Evolutionary conservation across 2,888 invertebrate genomes (phyloP).

Genomic region (Odontomyia ornata): DNA sequence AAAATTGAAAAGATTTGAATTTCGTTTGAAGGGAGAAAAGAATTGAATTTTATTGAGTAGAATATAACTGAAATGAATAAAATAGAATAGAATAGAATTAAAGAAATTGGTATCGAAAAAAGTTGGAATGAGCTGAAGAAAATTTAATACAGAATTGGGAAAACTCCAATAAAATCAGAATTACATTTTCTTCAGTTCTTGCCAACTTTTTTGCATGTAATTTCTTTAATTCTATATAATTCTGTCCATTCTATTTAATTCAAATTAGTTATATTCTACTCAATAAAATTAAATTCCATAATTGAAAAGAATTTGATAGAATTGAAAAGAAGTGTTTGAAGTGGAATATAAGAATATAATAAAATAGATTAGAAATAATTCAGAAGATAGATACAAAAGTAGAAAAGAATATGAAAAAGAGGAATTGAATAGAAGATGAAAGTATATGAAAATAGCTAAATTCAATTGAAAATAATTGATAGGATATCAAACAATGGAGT

Average conservation of each 20-base stretch:
- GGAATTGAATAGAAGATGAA: slow-evolving; percentile 23
- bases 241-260: slow-evolving; percentile 8
- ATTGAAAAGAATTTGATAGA: too few relatives aligned
- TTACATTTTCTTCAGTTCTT: neutral
- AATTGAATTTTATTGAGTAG: neutral
- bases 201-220: too few relatives aligned
- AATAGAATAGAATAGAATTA: slow-evolving; percentile 23
- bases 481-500: too few relatives aligned
- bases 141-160: too few relatives aligned
- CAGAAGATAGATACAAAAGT: slow-evolving; percentile 26
- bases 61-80: neutral
- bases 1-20: too few relatives aligned
- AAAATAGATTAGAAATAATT: neutral
- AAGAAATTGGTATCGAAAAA: too few relatives aligned
- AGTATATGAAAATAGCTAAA: neutral
- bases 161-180: neutral
- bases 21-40: too few relatives aligned
- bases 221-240: slow-evolving; percentile 22
- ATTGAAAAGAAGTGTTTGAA: neutral
- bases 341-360: neutral
- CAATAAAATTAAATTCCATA: neutral
- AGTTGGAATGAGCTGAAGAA: too few relatives aligned
- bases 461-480: too few relatives aligned
- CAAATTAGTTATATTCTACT: neutral
- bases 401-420: too few relatives aligned